Evolutionary conservation across 2,888 invertebrate species (phyloP), one percentile per base, ranked within the genome.

Genomic region (Mythimna impura): DNA sequence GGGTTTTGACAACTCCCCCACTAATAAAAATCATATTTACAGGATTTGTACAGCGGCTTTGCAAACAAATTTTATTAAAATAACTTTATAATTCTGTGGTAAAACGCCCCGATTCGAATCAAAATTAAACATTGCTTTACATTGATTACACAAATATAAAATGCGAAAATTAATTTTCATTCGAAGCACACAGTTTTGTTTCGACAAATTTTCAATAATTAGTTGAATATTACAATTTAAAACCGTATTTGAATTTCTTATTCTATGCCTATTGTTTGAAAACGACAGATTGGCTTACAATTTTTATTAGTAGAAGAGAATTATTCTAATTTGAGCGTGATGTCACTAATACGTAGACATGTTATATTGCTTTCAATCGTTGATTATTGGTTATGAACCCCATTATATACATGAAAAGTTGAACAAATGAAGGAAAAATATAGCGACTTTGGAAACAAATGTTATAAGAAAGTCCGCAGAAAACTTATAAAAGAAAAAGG

Each of bases 291-390:
- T 20, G 75, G 66, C 66, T 73, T 78, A 85, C 67, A 86, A 85
- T 86, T 89, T 91, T 90, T 89, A 91, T 91, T 89, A 89, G 88
- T 88, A 91, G 88, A 89, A 85, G 86, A 89, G 89, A 88, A 84
- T 89, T 89, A 91, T 76, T 89, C 91, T 95, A 94, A 93, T 90
- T 95, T 95, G 96, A 95, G 95, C 95, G 91, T 89, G 85, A 89
- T 91, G 90, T 92, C 86, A 89, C 87, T 91, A 89, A 90, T 81
- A 47, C 86, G 84, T 90, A 89, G 84, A 86, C 78, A 86, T 86
- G 66, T 84, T 82, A 50, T 95, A 95, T 95, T 95, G 94, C 94
- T 95, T 94, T 91, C 86, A 89, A 89, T 94, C 92, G 91, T 92
- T 93, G 93, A 92, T 89, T 90, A 81, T 86, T 82, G 84, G 79